phyloP scores from a whole-genome alignment of 2,113 vertebrate genomes.

The Pagrus major region DNA sequence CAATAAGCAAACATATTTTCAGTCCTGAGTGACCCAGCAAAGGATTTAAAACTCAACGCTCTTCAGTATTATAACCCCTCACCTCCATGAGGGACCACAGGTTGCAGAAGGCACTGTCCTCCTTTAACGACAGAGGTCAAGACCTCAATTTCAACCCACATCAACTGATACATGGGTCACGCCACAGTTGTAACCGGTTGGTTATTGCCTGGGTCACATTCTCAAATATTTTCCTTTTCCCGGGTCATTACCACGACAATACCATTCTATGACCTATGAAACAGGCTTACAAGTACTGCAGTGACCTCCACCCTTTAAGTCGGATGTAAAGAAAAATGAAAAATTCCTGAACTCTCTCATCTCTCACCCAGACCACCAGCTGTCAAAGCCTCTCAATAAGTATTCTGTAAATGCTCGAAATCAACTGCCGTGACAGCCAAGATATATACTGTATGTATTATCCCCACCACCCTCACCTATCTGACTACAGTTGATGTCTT shows the following conservation, averaged over 20 bases:
- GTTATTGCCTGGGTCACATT: slow-evolving; percentile 65
- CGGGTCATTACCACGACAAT: slow-evolving; percentile 54
- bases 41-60: slow-evolving; percentile 27
- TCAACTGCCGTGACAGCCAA: slow-evolving; percentile 41
- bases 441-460: slow-evolving; percentile 22
- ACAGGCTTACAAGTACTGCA: slow-evolving; percentile 55
- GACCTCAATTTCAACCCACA: slow-evolving; percentile 78
- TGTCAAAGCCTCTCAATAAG: slow-evolving; percentile 55
- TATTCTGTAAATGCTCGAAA: slow-evolving; percentile 49
- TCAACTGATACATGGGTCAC: slow-evolving; percentile 58
- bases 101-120: slow-evolving; percentile 37
- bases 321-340: slow-evolving; percentile 53
- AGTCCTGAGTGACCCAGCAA: slow-evolving; percentile 13
- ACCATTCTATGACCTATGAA: slow-evolving; percentile 65
- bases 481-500: slow-evolving; percentile 48
- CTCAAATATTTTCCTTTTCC: slow-evolving; percentile 64
- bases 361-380: slow-evolving; percentile 26
- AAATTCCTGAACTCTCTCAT: slow-evolving; percentile 57
- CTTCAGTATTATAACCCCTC: slow-evolving; percentile 46
- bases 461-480: slow-evolving; percentile 27
- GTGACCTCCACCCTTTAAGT: slow-evolving; percentile 45
- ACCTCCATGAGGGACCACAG: slow-evolving; percentile 38
- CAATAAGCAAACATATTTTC: slow-evolving; percentile 27
- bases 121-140: slow-evolving; percentile 63
- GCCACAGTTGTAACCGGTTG: slow-evolving; percentile 41